A percentile compares a stretch with the other conserved stretches of the same genome.
Conservation (phyloP, 2,797 vertebrate species). For the Coilia nasus region DNA sequence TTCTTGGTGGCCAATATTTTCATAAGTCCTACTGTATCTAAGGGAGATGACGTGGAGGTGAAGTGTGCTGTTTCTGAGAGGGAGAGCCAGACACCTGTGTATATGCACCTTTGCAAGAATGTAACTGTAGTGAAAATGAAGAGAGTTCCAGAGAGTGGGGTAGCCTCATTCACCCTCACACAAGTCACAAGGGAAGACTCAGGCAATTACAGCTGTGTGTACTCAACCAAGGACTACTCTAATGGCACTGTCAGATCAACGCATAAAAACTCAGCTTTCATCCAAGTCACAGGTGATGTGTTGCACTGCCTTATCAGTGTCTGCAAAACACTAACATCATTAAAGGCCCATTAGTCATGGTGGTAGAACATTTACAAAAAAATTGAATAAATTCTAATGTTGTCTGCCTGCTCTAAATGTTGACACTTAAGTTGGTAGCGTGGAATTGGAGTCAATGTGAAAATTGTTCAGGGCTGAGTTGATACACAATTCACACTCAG, state of each 20-base stretch:
- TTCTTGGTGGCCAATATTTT: neutral
- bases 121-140: neutral
- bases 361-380: too few relatives aligned
- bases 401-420: too few relatives aligned
- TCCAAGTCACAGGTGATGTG: neutral
- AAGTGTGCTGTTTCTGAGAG: neutral
- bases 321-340: too few relatives aligned
- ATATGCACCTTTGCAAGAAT: neutral
- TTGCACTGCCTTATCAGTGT: too few relatives aligned
- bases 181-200: neutral
- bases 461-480: too few relatives aligned
- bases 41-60: neutral
- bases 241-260: neutral
- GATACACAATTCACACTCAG: too few relatives aligned
- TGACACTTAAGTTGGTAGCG: too few relatives aligned
- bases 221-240: neutral
- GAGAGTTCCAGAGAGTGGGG: neutral
- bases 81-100: neutral
- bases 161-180: neutral
- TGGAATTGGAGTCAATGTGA: too few relatives aligned
- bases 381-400: too few relatives aligned
- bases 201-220: neutral
- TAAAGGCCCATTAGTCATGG: too few relatives aligned
- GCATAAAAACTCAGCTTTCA: neutral
- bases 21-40: neutral